Evolutionary conservation across 2,113 vertebrate species (phyloP).

Genomic region (Zapornia atra): DNA sequence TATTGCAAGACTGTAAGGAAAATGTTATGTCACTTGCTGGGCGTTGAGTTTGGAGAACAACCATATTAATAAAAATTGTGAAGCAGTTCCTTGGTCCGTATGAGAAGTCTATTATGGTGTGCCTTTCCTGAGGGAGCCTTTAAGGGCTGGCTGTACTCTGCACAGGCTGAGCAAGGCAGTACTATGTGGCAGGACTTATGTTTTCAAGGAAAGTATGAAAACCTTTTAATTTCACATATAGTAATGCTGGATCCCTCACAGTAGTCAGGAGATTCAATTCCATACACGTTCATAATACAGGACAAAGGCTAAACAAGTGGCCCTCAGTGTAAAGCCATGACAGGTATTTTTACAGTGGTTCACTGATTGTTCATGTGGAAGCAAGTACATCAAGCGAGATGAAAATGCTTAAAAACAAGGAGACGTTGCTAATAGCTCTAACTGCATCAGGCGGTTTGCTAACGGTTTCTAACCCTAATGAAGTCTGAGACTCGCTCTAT

Average conservation of each 20-base stretch:
- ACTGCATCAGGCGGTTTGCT: not conserved
- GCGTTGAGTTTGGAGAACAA: not conserved
- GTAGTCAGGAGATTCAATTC: not conserved
- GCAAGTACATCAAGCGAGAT: not conserved
- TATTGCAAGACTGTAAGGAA: not conserved
- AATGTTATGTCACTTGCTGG: rapidly evolving
- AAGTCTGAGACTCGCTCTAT: not conserved
- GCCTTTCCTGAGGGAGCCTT: not conserved
- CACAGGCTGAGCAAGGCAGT: not conserved
- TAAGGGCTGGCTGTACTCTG: not conserved
- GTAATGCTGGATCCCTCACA: not conserved
- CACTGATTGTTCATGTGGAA: not conserved
- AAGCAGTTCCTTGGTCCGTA: not conserved
- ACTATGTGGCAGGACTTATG: not conserved
- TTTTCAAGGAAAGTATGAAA: not conserved
- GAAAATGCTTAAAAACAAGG: not conserved
- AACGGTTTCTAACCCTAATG: not conserved
- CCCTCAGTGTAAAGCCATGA: not conserved
- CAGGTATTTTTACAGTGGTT: not conserved
- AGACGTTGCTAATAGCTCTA: not conserved
- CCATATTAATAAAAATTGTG: not conserved
- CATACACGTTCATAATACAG: rapidly evolving
- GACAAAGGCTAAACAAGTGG: not conserved
- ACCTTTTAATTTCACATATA: not conserved
- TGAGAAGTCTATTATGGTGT: not conserved